Evolutionary conservation across 2,797 vertebrate genomes (phyloP).

Genomic region (Phataginus tricuspis): DNA sequence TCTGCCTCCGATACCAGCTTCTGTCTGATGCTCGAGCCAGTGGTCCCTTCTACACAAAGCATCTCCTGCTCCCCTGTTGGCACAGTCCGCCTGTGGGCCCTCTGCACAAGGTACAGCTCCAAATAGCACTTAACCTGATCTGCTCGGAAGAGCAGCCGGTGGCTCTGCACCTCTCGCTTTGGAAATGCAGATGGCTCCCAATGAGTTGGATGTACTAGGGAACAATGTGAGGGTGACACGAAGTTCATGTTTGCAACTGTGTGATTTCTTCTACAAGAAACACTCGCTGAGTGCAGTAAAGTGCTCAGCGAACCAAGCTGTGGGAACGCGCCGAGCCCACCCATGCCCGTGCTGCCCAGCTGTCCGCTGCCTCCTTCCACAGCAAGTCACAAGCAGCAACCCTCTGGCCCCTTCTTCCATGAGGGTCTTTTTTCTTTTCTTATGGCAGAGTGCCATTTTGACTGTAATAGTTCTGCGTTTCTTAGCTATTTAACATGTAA

Average conservation of each 20-base stretch:
- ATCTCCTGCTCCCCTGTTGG: background rate
- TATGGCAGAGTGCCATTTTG: background rate
- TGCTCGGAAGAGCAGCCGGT: background rate
- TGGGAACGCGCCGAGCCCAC: background rate
- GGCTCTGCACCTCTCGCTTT: background rate
- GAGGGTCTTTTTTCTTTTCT: background rate
- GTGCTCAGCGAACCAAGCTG: background rate
- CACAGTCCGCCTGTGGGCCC: background rate
- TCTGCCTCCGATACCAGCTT: background rate
- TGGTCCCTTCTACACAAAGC: background rate
- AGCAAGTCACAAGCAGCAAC: background rate
- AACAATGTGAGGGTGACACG: background rate
- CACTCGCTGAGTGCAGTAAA: background rate
- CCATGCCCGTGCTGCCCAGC: rapidly evolving
- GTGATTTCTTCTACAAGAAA: background rate
- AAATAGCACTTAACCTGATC: background rate
- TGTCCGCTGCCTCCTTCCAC: background rate
- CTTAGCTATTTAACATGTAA: background rate
- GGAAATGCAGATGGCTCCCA: background rate
- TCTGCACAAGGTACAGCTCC: background rate
- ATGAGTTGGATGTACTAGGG: background rate
- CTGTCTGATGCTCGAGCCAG: too few relatives aligned
- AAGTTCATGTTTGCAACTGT: background rate
- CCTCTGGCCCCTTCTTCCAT: background rate
- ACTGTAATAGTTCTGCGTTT: background rate